These are phyloP conservation scores for Mirza zaza DNA, from an alignment of 2,113 vertebrate genomes.

Conservation along the genomic window DNA sequence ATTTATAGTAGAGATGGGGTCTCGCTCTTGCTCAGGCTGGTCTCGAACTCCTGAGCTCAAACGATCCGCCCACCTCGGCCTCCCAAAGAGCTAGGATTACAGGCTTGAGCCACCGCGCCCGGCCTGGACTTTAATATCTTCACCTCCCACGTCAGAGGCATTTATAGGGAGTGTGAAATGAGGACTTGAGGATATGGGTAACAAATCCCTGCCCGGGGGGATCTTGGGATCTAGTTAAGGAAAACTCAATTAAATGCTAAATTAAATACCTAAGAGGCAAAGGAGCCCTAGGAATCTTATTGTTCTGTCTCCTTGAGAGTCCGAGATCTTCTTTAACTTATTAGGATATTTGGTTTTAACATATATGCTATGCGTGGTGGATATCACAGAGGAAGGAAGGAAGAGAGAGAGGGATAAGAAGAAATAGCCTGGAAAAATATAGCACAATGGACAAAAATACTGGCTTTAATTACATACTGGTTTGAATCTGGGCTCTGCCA, in stretches of 20 bases:
- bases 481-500: background rate
- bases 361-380: background rate
- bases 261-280: constrained; percentile 21
- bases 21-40: too few species aligned
- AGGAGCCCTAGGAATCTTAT: background rate
- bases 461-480: background rate
- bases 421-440: background rate
- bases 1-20: too few species aligned
- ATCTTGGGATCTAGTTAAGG: constrained; percentile 15
- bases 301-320: background rate
- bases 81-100: too few species aligned
- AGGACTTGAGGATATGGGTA: background rate
- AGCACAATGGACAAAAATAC: background rate
- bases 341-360: constrained; percentile 18
- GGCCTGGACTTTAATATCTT: background rate
- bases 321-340: background rate
- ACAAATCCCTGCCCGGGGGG: background rate
- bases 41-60: too few species aligned
- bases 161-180: background rate
- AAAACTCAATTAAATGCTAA: constrained; percentile 33
- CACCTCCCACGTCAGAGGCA: background rate
- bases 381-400: background rate
- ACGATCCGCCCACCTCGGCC: too few species aligned
- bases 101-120: too few species aligned
- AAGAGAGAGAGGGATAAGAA: background rate